Conservation (phyloP, 2,113 vertebrate genomes). For the Martes martes region DNA sequence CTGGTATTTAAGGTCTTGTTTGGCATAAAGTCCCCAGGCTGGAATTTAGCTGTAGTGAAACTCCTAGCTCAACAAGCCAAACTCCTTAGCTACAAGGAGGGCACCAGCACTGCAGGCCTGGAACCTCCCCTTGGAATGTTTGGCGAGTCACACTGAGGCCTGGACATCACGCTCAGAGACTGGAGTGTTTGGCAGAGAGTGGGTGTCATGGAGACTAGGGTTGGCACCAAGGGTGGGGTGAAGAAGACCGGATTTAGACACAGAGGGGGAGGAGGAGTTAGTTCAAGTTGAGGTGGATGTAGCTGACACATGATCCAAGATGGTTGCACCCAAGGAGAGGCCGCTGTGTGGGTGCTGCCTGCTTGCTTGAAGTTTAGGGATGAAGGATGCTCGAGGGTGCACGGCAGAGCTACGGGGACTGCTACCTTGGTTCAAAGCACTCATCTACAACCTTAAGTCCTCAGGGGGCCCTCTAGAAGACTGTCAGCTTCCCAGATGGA, state of each 20-base stretch:
- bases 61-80: neutral
- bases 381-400: neutral
- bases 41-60: neutral
- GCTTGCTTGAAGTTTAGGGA: neutral
- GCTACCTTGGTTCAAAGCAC: neutral
- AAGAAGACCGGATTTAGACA: neutral
- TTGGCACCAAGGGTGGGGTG: neutral
- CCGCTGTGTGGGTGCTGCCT: neutral
- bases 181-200: neutral
- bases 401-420: neutral
- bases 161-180: neutral
- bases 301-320: neutral
- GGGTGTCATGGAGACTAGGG: neutral
- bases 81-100: neutral
- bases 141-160: neutral
- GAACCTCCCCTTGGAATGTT: neutral
- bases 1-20: neutral
- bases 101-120: neutral
- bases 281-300: neutral
- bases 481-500: neutral
- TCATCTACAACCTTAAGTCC: neutral
- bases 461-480: neutral
- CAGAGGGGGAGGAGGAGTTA: too few species aligned
- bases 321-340: neutral
- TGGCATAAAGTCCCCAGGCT: neutral